phyloP scores from a whole-genome alignment of 2,797 vertebrate genomes.

The Mus spretus region DNA sequence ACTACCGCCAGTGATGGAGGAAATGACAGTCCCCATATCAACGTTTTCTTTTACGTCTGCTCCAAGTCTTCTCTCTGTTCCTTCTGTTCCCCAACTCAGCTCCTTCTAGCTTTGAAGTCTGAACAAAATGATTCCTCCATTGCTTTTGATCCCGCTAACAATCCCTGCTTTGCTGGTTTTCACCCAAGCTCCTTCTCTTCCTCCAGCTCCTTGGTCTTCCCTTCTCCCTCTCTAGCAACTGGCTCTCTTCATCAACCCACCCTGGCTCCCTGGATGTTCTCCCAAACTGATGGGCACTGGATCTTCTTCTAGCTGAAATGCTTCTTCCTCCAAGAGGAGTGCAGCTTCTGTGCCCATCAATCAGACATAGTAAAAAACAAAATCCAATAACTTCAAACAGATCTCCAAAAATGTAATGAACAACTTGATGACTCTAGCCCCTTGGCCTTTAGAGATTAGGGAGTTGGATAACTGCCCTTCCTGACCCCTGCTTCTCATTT shows the following conservation, averaged over 20 bases:
- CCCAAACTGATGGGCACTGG: background rate
- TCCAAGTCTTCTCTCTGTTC: background rate
- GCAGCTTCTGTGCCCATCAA: background rate
- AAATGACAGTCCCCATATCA: background rate
- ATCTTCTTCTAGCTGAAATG: background rate
- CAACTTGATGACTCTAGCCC: background rate
- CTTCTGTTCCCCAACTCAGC: background rate
- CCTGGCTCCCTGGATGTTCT: background rate
- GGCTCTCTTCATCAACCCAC: background rate
- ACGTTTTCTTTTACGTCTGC: background rate
- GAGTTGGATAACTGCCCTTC: background rate
- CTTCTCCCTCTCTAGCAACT: background rate
- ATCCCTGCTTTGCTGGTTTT: background rate
- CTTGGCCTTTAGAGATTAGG: background rate
- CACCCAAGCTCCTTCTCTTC: background rate
- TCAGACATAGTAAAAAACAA: background rate
- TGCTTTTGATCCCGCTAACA: background rate
- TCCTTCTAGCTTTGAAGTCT: background rate
- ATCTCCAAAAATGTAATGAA: background rate
- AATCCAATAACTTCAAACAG: background rate
- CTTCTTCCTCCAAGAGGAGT: background rate
- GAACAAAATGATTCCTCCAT: background rate
- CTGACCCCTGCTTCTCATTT: background rate
- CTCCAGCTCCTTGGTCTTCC: background rate
- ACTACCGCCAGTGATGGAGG: background rate